phyloP scores from a whole-genome alignment of 37 sponge, comb jelly and placozoan species.

The Agelas oroides region DNA sequence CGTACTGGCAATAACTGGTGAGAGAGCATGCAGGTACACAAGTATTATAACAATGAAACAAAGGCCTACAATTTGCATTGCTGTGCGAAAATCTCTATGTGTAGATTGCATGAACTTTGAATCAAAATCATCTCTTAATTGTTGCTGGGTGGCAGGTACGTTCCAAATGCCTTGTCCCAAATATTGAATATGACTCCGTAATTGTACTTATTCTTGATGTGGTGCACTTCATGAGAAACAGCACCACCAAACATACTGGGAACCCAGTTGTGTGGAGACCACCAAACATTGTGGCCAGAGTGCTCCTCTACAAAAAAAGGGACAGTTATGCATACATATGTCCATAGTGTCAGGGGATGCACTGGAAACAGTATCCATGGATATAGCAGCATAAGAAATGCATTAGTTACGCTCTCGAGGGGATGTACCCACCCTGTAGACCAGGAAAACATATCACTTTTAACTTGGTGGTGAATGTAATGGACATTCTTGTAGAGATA shows the following conservation, averaged over 20 bases:
- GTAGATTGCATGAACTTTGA: no score
- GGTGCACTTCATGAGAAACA: constrained; percentile 33
- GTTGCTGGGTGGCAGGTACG: background rate
- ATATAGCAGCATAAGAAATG: background rate
- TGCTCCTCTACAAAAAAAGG: constrained; percentile 25
- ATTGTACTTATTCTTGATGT: constrained; percentile 19
- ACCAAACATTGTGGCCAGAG: constrained; percentile 23
- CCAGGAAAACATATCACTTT: constrained; percentile 12
- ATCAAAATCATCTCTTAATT: no score
- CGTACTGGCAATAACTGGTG: no score
- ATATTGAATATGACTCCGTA: constrained; percentile 20
- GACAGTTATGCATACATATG: background rate
- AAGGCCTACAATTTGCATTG: no score
- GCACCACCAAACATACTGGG: constrained; percentile 24
- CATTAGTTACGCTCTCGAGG: background rate
- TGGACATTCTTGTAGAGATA: constrained; percentile 29
- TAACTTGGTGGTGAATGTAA: constrained; percentile 17
- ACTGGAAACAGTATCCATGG: constrained; percentile 3
- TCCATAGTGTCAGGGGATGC: constrained; percentile 20
- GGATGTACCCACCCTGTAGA: constrained; percentile 38
- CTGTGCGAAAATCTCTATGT: no score
- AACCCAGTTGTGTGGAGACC: constrained; percentile 11
- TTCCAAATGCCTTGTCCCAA: constrained; percentile 34
- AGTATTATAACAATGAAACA: no score
- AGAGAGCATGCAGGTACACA: no score